Evolutionary conservation across 2,888 invertebrate genomes (phyloP).

Genomic region (Portevinia maculata): DNA sequence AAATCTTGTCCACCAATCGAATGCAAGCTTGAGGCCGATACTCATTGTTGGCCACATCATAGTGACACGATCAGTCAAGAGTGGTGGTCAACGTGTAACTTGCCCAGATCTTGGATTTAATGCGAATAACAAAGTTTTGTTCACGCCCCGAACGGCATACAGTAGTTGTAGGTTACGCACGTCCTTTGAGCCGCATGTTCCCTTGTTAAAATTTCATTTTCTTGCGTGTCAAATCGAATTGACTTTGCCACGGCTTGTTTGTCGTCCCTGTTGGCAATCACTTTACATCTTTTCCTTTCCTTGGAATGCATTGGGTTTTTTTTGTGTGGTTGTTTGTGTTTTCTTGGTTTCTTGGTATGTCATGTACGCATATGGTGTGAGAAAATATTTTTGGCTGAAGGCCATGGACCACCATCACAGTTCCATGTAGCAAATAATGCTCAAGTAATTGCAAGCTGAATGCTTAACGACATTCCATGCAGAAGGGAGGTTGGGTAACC

Average conservation of each 20-base stretch:
- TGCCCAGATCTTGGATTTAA: slow-evolving; percentile 44
- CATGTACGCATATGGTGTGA: slow-evolving; percentile 57
- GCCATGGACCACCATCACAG: slow-evolving; percentile 59
- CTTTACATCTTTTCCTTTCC: slow-evolving; percentile 8
- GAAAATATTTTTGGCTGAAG: slow-evolving; percentile 61
- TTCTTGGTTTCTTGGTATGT: slow-evolving; percentile 13
- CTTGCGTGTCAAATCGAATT: slow-evolving; percentile 64
- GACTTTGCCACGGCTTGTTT: slow-evolving; percentile 49
- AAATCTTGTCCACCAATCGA: slow-evolving; percentile 54
- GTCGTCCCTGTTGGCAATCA: slow-evolving; percentile 42
- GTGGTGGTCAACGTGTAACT: slow-evolving; percentile 38
- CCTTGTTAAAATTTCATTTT: slow-evolving; percentile 55
- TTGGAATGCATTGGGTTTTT: slow-evolving; percentile 20
- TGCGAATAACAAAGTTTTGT: slow-evolving; percentile 66
- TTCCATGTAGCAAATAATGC: slow-evolving; percentile 41
- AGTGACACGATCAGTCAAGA: slow-evolving; percentile 63
- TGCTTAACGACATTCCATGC: slow-evolving; percentile 39
- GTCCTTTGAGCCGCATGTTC: slow-evolving; percentile 24
- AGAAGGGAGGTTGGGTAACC: background rate
- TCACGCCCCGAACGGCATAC: slow-evolving; percentile 55
- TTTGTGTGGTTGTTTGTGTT: background rate
- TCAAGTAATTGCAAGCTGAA: slow-evolving; percentile 39
- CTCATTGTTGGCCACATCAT: slow-evolving; percentile 60
- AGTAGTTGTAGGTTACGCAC: slow-evolving; percentile 52
- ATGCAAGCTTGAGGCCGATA: slow-evolving; percentile 47